Evolutionary conservation across 1,140 invertebrate genomes (phyloP).

Genomic region (Apocrypta bakeri): DNA sequence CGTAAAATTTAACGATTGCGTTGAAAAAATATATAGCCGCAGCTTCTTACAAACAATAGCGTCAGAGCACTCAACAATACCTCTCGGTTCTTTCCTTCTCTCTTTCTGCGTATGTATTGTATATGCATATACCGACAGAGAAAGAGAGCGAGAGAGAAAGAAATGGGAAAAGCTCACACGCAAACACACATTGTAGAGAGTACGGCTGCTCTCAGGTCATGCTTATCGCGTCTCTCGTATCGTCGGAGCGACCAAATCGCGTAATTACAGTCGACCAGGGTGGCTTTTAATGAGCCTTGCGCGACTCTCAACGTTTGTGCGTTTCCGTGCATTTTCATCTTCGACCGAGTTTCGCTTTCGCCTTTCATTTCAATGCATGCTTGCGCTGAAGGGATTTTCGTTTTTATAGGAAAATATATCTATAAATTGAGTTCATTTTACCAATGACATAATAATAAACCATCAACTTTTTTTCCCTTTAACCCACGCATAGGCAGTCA

Average conservation of each 20-base stretch:
- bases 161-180: neutral
- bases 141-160: no score
- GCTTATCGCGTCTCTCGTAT: constrained; percentile 47
- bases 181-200: neutral
- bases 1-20: neutral
- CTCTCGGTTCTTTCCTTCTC: constrained; percentile 5
- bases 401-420: neutral
- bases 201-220: neutral
- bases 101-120: no score
- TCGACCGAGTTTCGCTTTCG: constrained; percentile 11
- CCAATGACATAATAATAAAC: no score
- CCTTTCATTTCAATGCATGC: neutral
- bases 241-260: constrained; percentile 33
- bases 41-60: neutral
- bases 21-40: neutral
- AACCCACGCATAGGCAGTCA: neutral
- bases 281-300: constrained; percentile 15
- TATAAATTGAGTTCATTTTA: no score
- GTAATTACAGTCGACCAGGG: constrained; percentile 33
- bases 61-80: neutral
- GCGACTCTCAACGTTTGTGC: neutral
- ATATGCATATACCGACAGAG: neutral
- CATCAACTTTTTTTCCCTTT: neutral
- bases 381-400: neutral
- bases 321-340: neutral